These are phyloP conservation scores for Campaea margaritaria DNA, from an alignment of 2,888 invertebrate species.

Conservation along the genomic window DNA sequence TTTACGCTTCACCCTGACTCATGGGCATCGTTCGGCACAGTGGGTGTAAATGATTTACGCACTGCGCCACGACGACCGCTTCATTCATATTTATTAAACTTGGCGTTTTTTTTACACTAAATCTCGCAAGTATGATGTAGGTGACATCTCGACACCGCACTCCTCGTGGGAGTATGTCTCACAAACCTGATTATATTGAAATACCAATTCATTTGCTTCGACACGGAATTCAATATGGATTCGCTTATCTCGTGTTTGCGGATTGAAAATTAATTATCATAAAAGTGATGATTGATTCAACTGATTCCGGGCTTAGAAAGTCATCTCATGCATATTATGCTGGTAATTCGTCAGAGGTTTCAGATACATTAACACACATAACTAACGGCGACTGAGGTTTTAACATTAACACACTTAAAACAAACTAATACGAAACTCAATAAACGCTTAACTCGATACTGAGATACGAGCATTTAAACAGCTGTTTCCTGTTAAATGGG, in stretches of 20 bases:
- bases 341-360: not conserved
- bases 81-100: constrained; percentile 80
- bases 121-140: constrained; percentile 66
- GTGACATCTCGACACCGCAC: constrained; percentile 59
- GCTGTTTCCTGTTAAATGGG: constrained; percentile 20
- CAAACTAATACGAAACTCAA: not conserved
- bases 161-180: constrained; percentile 37
- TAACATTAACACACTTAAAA: not conserved
- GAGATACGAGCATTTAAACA: constrained; percentile 2
- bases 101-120: constrained; percentile 72
- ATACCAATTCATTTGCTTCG: constrained; percentile 30
- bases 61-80: constrained; percentile 58
- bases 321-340: constrained; percentile 10
- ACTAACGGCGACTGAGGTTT: too few species aligned
- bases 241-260: constrained; percentile 32
- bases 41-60: constrained; percentile 80
- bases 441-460: not conserved
- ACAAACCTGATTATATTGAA: constrained; percentile 31
- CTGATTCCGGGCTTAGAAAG: constrained; percentile 38
- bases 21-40: constrained; percentile 53
- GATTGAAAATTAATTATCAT: constrained; percentile 38
- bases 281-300: constrained; percentile 38
- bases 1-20: constrained; percentile 5
- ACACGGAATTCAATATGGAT: constrained; percentile 33
- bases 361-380: not conserved